Base-by-base conservation (phyloP, 2,113 vertebrate species). In the Tenrec ecaudatus region DNA sequence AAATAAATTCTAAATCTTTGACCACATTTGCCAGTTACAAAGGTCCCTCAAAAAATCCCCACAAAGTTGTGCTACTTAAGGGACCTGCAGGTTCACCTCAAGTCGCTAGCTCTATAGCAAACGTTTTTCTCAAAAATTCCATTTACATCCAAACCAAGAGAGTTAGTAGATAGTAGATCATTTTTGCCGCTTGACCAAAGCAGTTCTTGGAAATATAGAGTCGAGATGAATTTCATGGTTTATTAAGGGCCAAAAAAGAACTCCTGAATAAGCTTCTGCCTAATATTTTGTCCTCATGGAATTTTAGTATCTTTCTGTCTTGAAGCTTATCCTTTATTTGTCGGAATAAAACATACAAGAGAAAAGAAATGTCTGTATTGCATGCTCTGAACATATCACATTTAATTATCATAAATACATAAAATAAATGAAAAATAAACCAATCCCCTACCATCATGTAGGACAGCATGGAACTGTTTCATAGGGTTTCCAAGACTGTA, bases 121-220 rank as follows among this genome's bases (percentile, higher is more conserved):
- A 88, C 93, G 73, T 82, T 0, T 22, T 86, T 95, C n/a, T 69
- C 5, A 78, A 89, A 79, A 68, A 69, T 60, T 64, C 23, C 16
- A 38, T 75, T 92, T 86, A 75, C 88, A 68, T 86, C 9, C 36
- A 66, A 8, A 15, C 27, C 31, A 92, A 71, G n/a, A 91, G 38
- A 31, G 43, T 47, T 10, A 47, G 43, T n/a, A n/a, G n/a, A n/a
- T n/a, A n/a, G n/a, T n/a, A n/a, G n/a, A 47, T 47, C 43, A 47
- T 47, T 47, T 47, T 47, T 47, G 6, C 43, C 43, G 5, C 10
- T 47, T 47, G 82, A 31, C n/a, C 47, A 83, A 91, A 92, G 64
- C 16, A 81, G 10, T 27, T 14, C 25, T 85, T 81, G 8, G 81
- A 78, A 2, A 75, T 12, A 33, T 23, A 19, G 58, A 60, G 7